Evolutionary conservation across 2,797 vertebrate species (phyloP).

Genomic region (Protosalanx chinensis): DNA sequence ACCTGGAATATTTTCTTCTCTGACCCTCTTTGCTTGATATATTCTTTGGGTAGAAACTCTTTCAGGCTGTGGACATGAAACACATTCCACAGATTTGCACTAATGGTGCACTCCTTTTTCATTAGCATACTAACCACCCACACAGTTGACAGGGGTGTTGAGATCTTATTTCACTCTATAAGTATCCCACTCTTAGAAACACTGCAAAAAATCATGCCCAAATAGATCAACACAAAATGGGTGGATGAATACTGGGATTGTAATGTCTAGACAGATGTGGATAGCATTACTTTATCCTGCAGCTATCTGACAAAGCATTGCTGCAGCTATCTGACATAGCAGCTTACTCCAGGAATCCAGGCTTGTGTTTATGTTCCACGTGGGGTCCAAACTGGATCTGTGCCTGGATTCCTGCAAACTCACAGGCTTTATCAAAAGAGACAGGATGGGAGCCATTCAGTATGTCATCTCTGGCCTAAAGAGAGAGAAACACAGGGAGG

Average conservation of each 20-base stretch:
- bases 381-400: conserved; percentile 99
- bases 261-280: background rate
- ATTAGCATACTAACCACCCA: conserved; percentile 48
- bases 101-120: conserved; percentile 47
- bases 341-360: conserved; percentile 96
- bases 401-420: conserved; percentile 96
- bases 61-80: conserved; percentile 81
- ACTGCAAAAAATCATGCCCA: conserved; percentile 38
- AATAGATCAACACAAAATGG: background rate
- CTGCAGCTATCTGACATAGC: conserved; percentile 28
- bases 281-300: background rate
- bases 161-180: conserved; percentile 58
- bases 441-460: conserved; percentile 97
- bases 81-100: conserved; percentile 57
- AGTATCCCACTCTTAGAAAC: conserved; percentile 55
- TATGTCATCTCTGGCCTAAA: conserved; percentile 95
- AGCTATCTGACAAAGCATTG: background rate
- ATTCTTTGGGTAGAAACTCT: conserved; percentile 98
- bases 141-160: conserved; percentile 59
- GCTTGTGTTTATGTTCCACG: conserved; percentile 97
- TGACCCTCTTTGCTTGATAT: conserved; percentile 93
- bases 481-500: conserved; percentile 44
- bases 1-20: conserved; percentile 99
- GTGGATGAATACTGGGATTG: background rate
- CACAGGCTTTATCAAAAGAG: conserved; percentile 97